phyloP scores from a whole-genome alignment of 2,888 invertebrate species.

The Bruchidius siliquastri region DNA sequence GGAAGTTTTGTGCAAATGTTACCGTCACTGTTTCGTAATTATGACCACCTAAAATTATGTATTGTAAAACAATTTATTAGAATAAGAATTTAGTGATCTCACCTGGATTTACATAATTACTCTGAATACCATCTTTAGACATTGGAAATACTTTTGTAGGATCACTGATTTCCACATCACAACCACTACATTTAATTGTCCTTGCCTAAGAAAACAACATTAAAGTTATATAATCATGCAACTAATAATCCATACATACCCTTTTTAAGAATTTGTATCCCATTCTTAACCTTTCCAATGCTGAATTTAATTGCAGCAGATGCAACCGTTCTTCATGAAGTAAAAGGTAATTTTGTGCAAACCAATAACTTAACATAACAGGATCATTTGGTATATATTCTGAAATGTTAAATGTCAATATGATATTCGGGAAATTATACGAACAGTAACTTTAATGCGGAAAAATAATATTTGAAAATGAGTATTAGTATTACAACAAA shows the following conservation, averaged over 20 bases:
- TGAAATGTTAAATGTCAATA: slow-evolving; percentile 15
- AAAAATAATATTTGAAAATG: no score
- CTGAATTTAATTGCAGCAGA: slow-evolving; percentile 63
- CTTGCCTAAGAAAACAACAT: slow-evolving; percentile 45
- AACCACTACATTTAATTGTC: slow-evolving; percentile 55
- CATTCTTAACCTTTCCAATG: slow-evolving; percentile 61
- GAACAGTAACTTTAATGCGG: no score
- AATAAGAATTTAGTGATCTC: slow-evolving; percentile 13
- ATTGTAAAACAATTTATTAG: not conserved
- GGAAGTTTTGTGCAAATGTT: slow-evolving; percentile 50
- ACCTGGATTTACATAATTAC: slow-evolving; percentile 75
- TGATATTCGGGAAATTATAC: no score
- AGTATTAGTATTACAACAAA: not conserved
- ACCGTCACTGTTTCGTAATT: slow-evolving; percentile 79
- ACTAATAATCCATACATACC: slow-evolving; percentile 35
- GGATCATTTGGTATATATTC: slow-evolving; percentile 63
- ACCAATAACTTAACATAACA: slow-evolving; percentile 72
- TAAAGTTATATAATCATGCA: slow-evolving; percentile 3
- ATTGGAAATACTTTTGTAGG: slow-evolving; percentile 73
- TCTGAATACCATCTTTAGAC: slow-evolving; percentile 74
- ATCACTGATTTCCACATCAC: slow-evolving; percentile 56
- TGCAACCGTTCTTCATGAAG: slow-evolving; percentile 59
- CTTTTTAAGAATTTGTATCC: slow-evolving; percentile 51
- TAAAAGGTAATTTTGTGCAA: slow-evolving; percentile 70
- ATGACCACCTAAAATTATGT: slow-evolving; percentile 50